phyloP scores from a whole-genome alignment of 2,113 vertebrate genomes.

The Ia io region DNA sequence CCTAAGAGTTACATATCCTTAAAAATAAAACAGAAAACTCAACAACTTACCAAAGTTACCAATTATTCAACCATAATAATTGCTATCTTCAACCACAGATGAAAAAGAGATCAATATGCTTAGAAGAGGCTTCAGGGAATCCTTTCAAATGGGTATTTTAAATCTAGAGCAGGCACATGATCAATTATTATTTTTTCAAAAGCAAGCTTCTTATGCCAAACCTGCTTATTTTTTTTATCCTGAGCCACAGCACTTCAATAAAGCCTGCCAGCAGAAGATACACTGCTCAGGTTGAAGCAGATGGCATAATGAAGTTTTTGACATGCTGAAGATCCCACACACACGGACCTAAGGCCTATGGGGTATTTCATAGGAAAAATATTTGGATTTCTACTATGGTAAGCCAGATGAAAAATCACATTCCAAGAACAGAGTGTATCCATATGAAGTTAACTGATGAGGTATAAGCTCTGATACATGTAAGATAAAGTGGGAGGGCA shows the following conservation, averaged over 20 bases:
- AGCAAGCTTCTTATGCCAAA: slow-evolving; percentile 58
- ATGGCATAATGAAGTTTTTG: slow-evolving; percentile 58
- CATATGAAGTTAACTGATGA: background rate
- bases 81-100: background rate
- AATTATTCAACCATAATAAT: background rate
- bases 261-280: slow-evolving; percentile 58
- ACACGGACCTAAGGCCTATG: slow-evolving; percentile 55
- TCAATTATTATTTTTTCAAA: slow-evolving; percentile 65
- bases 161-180: slow-evolving; percentile 48
- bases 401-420: slow-evolving; percentile 55
- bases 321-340: slow-evolving; percentile 68
- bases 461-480: background rate
- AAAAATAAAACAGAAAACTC: slow-evolving; percentile 28
- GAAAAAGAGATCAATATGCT: slow-evolving; percentile 8
- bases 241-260: slow-evolving; percentile 46
- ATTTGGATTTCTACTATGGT: slow-evolving; percentile 42
- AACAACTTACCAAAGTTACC: background rate
- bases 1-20: background rate
- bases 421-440: slow-evolving; percentile 14
- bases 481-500: background rate
- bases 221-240: slow-evolving; percentile 46
- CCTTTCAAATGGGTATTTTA: slow-evolving; percentile 64
- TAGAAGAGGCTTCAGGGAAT: slow-evolving; percentile 26
- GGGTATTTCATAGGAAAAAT: slow-evolving; percentile 47
- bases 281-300: slow-evolving; percentile 66